Conservation (phyloP, 2,888 invertebrate species). For the Camponotus fellah region DNA sequence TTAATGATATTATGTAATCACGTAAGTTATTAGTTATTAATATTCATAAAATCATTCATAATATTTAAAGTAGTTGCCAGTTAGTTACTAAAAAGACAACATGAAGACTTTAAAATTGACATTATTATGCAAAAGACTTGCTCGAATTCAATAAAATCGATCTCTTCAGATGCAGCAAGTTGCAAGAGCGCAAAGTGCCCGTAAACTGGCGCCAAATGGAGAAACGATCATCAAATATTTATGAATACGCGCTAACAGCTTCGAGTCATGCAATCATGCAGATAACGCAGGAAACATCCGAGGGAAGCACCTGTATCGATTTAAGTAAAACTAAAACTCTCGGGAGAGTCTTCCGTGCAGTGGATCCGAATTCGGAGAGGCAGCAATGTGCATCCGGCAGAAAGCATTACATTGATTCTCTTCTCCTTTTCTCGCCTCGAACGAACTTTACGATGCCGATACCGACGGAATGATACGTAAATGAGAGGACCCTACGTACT, state of each 20-base stretch:
- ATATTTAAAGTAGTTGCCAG: background rate
- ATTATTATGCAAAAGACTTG: conserved; percentile 49
- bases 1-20: background rate
- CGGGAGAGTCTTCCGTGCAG: conserved; percentile 51
- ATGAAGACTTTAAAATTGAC: conserved; percentile 49
- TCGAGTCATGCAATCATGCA: conserved; percentile 75
- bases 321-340: conserved; percentile 70
- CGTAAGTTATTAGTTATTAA: background rate
- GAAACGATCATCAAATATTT: conserved; percentile 81
- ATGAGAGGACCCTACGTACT: conserved; percentile 19
- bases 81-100: conserved; percentile 8
- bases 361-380: conserved; percentile 39
- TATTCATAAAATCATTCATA: background rate
- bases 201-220: conserved; percentile 64
- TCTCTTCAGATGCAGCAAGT: conserved; percentile 49
- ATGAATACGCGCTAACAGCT: conserved; percentile 79
- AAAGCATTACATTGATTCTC: conserved; percentile 55
- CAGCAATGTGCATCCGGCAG: conserved; percentile 34
- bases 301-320: conserved; percentile 70
- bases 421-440: conserved; percentile 44
- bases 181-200: conserved; percentile 46
- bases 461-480: conserved; percentile 42
- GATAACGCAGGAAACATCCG: conserved; percentile 72
- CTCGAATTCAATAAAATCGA: conserved; percentile 70
- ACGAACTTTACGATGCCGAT: conserved; percentile 57